Evolutionary conservation across 1,140 invertebrate genomes (phyloP), one percentile per base, ranked within the genome.

Genomic region (Eumeta japonica): DNA sequence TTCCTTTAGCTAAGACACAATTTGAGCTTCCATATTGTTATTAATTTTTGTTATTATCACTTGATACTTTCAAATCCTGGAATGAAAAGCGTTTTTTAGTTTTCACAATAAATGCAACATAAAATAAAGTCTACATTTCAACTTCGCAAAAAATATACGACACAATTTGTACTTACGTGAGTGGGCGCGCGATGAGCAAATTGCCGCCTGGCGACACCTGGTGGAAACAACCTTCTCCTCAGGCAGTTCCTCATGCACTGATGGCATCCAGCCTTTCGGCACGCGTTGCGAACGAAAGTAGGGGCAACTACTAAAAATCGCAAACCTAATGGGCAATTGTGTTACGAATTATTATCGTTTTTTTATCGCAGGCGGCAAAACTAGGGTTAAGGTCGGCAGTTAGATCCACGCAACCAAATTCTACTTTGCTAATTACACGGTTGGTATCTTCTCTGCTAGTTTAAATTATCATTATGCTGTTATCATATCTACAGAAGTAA

Each of bases 1-100:
- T 24, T 24, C 20, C n/a, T 24, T n/a, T 24, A 24, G 20, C 20
- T n/a, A 24, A 24, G 20, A 24, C 20, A 24, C n/a, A n/a, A n/a
- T n/a, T n/a, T 7, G n/a, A 24, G 20, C 20, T 24, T 24, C 20
- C n/a, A 24, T 24, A 7, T 24, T 24, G n/a, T 24, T n/a, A n/a
- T n/a, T n/a, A 24, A 7, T 24, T 7, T 24, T 24, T 24, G n/a
- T 24, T 24, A 24, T 24, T 24, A 7, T 24, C 20, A 24, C 5
- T 24, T 5, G n/a, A 24, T 24, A 7, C 20, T 24, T 24, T 24
- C 5, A 24, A 24, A 24, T 24, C 20, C 20, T 24, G n/a, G n/a
- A 24, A 24, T n/a, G n/a, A 24, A 24, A 5, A 24, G n/a, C n/a
- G 5, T 7, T 24, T 24, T 24, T 24, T 24, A 24, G 20, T 24